Conservation (phyloP, 2,113 vertebrate species). For the Etheostoma spectabile region DNA sequence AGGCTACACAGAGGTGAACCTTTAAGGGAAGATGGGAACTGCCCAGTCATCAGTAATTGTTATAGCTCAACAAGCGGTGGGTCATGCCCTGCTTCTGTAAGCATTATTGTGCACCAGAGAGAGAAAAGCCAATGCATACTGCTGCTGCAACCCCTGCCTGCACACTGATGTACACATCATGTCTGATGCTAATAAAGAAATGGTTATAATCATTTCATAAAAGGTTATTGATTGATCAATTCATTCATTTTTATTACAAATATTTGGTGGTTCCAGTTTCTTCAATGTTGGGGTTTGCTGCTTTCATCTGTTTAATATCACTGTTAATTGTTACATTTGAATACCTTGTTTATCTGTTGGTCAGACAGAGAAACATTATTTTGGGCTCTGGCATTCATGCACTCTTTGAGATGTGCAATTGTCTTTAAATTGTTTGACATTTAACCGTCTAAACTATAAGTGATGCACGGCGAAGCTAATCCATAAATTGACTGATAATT, state of each 20-base stretch:
- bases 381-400: not conserved
- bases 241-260: not conserved
- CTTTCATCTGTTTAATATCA: not conserved
- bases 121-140: slow-evolving; percentile 21
- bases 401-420: not conserved
- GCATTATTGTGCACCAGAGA: slow-evolving; percentile 65
- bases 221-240: not conserved
- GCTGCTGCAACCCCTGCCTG: slow-evolving; percentile 22
- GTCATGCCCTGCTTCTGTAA: slow-evolving; percentile 77
- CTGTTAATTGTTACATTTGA: slow-evolving; percentile 1
- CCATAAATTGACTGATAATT: slow-evolving; percentile 16
- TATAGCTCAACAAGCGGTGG: slow-evolving; percentile 72
- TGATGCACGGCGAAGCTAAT: slow-evolving; percentile 17
- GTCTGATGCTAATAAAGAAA: not conserved
- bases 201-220: not conserved
- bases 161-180: slow-evolving; percentile 21
- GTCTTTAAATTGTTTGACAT: not conserved
- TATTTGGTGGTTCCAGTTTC: not conserved
- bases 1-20: slow-evolving; percentile 59
- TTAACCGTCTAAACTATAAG: not conserved
- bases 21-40: slow-evolving; percentile 49
- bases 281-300: not conserved
- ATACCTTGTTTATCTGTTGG: not conserved
- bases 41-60: slow-evolving; percentile 80
- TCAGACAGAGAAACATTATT: slow-evolving; percentile 17